A percentile compares a stretch with the other conserved stretches of the same genome.
phyloP scores from a whole-genome alignment of 2,888 invertebrate genomes.

The Drosophila pseudotakahashii region DNA sequence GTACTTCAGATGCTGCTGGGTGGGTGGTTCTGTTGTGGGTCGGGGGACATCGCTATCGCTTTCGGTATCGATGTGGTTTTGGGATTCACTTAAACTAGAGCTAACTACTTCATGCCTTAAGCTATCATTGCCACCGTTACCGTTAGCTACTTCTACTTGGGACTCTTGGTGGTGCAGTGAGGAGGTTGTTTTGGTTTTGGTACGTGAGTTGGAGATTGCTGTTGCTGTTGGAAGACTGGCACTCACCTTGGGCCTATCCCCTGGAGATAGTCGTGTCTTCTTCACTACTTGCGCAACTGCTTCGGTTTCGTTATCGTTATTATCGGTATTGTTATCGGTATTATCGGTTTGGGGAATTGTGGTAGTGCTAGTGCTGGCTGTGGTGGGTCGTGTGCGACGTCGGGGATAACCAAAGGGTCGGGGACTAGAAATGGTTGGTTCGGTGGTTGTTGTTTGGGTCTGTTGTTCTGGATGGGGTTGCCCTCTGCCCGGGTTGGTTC shows the following conservation, averaged over 20 bases:
- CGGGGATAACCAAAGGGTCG: slow-evolving; percentile 86
- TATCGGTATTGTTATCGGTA: slow-evolving; percentile 40
- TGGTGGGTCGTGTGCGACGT: slow-evolving; percentile 85
- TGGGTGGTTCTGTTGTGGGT: background rate
- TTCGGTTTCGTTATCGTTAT: slow-evolving; percentile 53
- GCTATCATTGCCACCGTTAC: slow-evolving; percentile 71
- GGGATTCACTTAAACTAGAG: slow-evolving; percentile 59
- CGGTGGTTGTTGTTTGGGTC: slow-evolving; percentile 48
- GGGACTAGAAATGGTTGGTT: slow-evolving; percentile 84
- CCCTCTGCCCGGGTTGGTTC: slow-evolving; percentile 76
- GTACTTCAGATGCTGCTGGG: slow-evolving; percentile 36
- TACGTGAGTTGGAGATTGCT: slow-evolving; percentile 35
- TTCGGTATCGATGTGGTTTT: slow-evolving; percentile 15
- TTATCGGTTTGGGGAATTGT: slow-evolving; percentile 30
- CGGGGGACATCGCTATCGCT: background rate
- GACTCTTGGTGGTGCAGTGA: slow-evolving; percentile 49
- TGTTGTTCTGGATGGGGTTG: slow-evolving; percentile 46
- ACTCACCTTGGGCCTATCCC: slow-evolving; percentile 83
- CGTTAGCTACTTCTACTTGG: slow-evolving; percentile 59
- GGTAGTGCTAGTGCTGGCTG: slow-evolving; percentile 55
- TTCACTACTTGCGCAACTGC: slow-evolving; percentile 60
- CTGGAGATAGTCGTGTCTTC: slow-evolving; percentile 64
- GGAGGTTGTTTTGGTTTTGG: slow-evolving; percentile 36
- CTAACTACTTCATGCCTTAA: slow-evolving; percentile 79
- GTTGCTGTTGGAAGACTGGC: slow-evolving; percentile 65